A percentile compares a stretch with the other conserved stretches of the same genome.
These are phyloP conservation scores for Parelbella ahira DNA, from an alignment of 2,888 invertebrate species.

Conservation along the genomic window DNA sequence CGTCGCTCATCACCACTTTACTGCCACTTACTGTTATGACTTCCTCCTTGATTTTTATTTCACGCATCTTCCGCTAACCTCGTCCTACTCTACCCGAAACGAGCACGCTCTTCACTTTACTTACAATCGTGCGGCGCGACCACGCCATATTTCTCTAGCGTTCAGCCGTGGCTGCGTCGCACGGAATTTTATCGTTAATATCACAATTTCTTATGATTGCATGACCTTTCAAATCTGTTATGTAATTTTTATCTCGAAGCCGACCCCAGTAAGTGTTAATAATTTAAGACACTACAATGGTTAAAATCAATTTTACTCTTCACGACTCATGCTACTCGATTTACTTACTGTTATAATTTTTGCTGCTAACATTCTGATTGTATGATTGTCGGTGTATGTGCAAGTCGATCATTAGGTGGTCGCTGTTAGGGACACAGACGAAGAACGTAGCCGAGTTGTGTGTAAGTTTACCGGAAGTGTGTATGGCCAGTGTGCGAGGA, in stretches of 20 bases:
- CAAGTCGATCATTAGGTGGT: not conserved
- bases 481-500: slow-evolving; percentile 56
- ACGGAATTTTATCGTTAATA: slow-evolving; percentile 30
- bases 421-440: no score
- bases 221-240: slow-evolving; percentile 38
- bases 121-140: slow-evolving; percentile 11
- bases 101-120: slow-evolving; percentile 62
- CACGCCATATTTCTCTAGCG: slow-evolving; percentile 3
- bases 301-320: slow-evolving; percentile 11
- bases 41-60: slow-evolving; percentile 68
- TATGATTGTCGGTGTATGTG: slow-evolving; percentile 13
- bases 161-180: slow-evolving; percentile 35
- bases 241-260: slow-evolving; percentile 40
- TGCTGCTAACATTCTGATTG: not conserved
- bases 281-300: slow-evolving; percentile 24
- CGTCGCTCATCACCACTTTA: slow-evolving; percentile 74
- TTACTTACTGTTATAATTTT: slow-evolving; percentile 1
- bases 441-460: no score
- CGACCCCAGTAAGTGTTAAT: slow-evolving; percentile 38
- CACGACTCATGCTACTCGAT: slow-evolving; percentile 18
- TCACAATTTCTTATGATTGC: slow-evolving; percentile 40
- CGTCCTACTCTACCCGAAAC: slow-evolving; percentile 58
- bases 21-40: slow-evolving; percentile 72
- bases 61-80: slow-evolving; percentile 69
- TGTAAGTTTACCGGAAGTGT: slow-evolving; percentile 18